Evolutionary conservation across 1,140 invertebrate genomes (phyloP), one percentile per base, ranked within the genome.

Genomic region (Dendrolimus punctatus): DNA sequence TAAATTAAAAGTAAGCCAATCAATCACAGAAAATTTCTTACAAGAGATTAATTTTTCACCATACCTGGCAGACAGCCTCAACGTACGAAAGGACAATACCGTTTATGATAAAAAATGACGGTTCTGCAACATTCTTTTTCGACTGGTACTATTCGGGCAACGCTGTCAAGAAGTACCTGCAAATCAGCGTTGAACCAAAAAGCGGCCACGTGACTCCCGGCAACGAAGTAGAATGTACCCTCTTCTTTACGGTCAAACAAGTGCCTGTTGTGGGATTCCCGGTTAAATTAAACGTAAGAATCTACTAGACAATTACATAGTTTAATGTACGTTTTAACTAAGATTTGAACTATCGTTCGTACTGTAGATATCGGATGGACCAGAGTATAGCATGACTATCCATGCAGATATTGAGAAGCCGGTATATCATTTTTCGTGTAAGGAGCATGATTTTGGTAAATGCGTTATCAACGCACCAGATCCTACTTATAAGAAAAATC

Each of bases 391-490:
- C 9, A 76, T 85, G 47, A 62, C 61, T 55, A 51, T 85, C 6
- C 66, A 82, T 23, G 73, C 79, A 4, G 73, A 84, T 55, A 82
- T 85, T 53, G 68, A 79, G 54, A 82, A 83, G 53, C 82, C 80
- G 2, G 39, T 55, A 10, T 85, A 82, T 57, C 60, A 71, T 39
- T 85, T 85, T 40, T 78, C 79, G 2, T 81, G 71, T 40, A 82
- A 68, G 66, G 64, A 79, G 6, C 76, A 55, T 53, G 66, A 85
- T 57, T 85, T 84, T 62, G 72, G 72, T 37, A 78, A 74, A 57
- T 85, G 79, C 63, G 74, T 85, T n/a, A 66, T 80, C 2, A 76
- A 85, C 53, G 76, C 82, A 9, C 80, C 82, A 5, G 76, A 83
- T 51, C 36, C 39, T 6, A 85, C 82, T 2, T 85, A 85, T 49